These are phyloP conservation scores for Chionomys nivalis DNA, from an alignment of 2,113 vertebrate species.

Conservation along the genomic window DNA sequence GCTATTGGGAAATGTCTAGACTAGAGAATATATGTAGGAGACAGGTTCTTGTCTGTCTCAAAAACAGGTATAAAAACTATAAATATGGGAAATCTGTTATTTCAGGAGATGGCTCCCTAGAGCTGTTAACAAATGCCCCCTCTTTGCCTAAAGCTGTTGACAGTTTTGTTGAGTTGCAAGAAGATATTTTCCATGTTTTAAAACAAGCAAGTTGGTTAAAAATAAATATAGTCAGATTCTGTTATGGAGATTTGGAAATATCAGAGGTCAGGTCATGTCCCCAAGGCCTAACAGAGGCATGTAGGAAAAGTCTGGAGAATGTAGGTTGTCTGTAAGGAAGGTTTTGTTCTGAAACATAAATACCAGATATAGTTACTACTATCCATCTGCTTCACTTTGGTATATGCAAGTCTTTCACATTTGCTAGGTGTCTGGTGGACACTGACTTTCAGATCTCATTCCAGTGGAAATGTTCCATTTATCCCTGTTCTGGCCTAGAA, in stretches of 20 bases:
- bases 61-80: constrained; percentile 13
- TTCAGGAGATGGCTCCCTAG: constrained; percentile 21
- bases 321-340: neutral
- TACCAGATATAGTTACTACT: constrained; percentile 11
- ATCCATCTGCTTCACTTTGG: constrained; percentile 5
- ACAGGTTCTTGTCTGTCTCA: constrained; percentile 7
- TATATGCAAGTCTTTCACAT: constrained; percentile 7
- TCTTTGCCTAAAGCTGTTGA: constrained; percentile 50
- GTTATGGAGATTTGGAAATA: constrained; percentile 58
- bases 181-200: constrained; percentile 57
- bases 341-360: constrained; percentile 27
- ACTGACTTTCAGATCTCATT: constrained; percentile 21
- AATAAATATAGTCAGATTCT: constrained; percentile 41
- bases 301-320: constrained; percentile 35
- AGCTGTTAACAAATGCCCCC: constrained; percentile 14
- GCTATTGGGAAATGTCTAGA: constrained; percentile 7
- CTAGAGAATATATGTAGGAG: constrained; percentile 26
- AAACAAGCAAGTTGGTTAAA: constrained; percentile 57
- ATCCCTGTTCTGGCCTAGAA: constrained; percentile 19
- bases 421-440: neutral
- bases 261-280: constrained; percentile 55
- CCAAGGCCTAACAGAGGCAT: constrained; percentile 11
- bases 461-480: constrained; percentile 24
- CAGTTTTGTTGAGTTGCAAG: constrained; percentile 35
- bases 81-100: constrained; percentile 17